Evolutionary conservation across 2,113 vertebrate species (phyloP).

Genomic region (Calcarius ornatus): DNA sequence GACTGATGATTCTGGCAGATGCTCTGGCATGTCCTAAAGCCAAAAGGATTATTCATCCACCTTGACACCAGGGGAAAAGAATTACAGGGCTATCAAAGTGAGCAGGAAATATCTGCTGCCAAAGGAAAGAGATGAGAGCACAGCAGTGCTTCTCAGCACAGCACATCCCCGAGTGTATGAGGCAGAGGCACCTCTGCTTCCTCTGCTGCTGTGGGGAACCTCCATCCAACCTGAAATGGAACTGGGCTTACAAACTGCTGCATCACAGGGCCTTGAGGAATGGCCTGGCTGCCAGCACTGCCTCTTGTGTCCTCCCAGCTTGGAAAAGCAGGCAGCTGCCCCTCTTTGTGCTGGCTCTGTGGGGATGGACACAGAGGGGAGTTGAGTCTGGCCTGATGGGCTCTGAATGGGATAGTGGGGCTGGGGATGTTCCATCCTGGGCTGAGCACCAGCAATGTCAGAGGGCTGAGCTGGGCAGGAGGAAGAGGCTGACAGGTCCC

Average conservation of each 20-base stretch:
- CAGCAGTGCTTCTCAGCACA: neutral
- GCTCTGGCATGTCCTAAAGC: neutral
- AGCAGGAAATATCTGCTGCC: neutral
- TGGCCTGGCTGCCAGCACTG: neutral
- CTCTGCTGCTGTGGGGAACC: fast-evolving
- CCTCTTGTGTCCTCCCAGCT: neutral
- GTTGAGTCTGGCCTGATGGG: fast-evolving
- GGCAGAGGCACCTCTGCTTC: neutral
- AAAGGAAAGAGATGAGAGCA: neutral
- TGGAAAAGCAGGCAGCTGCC: neutral
- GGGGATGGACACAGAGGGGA: neutral
- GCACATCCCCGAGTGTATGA: neutral
- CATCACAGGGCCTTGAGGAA: neutral
- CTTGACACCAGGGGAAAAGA: neutral
- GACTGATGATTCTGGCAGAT: neutral
- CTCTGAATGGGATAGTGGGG: neutral
- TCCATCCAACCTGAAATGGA: neutral
- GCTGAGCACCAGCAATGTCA: neutral
- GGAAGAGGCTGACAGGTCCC: neutral
- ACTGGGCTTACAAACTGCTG: neutral
- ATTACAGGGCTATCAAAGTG: neutral
- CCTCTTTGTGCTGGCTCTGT: neutral
- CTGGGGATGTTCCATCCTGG: neutral
- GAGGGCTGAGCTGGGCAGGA: neutral
- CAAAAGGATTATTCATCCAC: constrained; percentile 7